Conservation (phyloP, 2,797 vertebrate species). For the Rhinatrema bivittatum region DNA sequence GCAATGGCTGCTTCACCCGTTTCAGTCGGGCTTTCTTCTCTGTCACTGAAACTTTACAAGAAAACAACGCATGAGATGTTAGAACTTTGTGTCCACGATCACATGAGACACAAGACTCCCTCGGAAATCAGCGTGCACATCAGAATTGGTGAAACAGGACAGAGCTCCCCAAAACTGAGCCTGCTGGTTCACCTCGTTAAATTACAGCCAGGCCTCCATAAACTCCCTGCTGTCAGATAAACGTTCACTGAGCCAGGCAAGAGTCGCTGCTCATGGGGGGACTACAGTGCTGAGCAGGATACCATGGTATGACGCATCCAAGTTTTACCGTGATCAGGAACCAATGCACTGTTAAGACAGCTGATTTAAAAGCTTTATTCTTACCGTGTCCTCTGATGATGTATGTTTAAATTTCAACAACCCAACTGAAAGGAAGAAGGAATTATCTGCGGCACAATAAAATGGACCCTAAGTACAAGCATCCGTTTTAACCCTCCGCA, state of each 20-base stretch:
- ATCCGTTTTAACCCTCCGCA: too few species aligned
- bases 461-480: too few species aligned
- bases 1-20: too few species aligned
- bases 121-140: constrained; percentile 90
- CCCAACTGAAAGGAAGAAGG: too few species aligned
- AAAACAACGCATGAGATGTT: constrained; percentile 81
- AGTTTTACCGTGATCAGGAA: too few species aligned
- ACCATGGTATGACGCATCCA: constrained; percentile 61
- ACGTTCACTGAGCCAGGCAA: constrained; percentile 82
- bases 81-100: constrained; percentile 50
- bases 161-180: constrained; percentile 77
- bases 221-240: constrained; percentile 88
- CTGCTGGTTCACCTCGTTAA: constrained; percentile 82
- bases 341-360: not conserved
- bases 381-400: constrained; percentile 6
- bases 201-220: constrained; percentile 88
- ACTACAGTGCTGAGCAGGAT: constrained; percentile 70
- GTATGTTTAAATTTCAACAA: not conserved
- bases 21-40: too few species aligned
- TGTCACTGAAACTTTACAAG: too few species aligned
- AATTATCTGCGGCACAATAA: too few species aligned
- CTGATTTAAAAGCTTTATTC: constrained; percentile 1
- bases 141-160: constrained; percentile 76
- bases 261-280: constrained; percentile 79
- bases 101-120: constrained; percentile 61